Base-by-base conservation (phyloP, 2,797 vertebrate species). In the Clamator glandarius region DNA sequence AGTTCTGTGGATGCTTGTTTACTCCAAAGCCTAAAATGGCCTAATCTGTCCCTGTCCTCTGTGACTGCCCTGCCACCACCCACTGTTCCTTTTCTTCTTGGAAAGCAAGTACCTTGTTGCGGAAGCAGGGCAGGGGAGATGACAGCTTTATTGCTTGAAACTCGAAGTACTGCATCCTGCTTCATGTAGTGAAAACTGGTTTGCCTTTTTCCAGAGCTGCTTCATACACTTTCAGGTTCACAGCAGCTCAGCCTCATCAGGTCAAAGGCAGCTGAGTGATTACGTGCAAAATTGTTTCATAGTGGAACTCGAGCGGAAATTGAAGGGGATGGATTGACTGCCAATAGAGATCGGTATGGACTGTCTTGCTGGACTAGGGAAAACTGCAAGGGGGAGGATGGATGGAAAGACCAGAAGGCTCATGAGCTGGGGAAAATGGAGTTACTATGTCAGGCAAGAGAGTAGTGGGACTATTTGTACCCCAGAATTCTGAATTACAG, bases 51-150 rank as follows among this genome's bases (percentile, higher is more conserved):
- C 83, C 39, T 84, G 89, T 52, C 70, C 66, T 69, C 26, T 31
- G 52, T 42, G 51, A 35, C 20, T 0, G 3, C 57, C 59, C 57
- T 44, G 61, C 31, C 52, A 84, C 66, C 26, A 1, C 85, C 66
- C 24, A 2, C 29, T 91, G 91, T 78, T 89, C 85, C 82, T 51
- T 33, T 54, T 67, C 91, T 88, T 94, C 91, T 84, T 94, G 88
- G 82, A 95, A 89, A 93, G 82, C 70, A 41, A 84, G 48, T 36
- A 66, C 73, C 57, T 68, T 55, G 36, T 25, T 50, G 39, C 19
- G 21, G 73, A 54, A 89, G 59, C 46, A 44, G 68, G 73, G 59
- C 81, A 72, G 69, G 69, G 69, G 31, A 69, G 61, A 62, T 81
- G 92, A 69, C 3, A 1, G 55, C 59, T 91, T 91, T 91, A 73